Conservation (phyloP, 1,140 invertebrate genomes). For the Pygmarrhopalites habei region DNA sequence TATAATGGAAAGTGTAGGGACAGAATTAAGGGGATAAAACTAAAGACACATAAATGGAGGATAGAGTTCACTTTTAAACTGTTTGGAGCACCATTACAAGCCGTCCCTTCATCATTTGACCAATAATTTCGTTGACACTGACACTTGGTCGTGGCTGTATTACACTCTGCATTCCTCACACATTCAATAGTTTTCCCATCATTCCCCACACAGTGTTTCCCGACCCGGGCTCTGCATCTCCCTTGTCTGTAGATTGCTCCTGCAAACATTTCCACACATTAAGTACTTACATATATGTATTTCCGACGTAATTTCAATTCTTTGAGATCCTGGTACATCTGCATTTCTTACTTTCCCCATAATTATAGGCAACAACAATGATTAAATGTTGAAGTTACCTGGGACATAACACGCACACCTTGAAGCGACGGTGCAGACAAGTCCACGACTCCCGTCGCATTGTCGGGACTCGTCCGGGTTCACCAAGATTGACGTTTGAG, state of each 20-base stretch:
- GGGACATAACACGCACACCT: background rate
- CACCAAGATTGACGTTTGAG: background rate
- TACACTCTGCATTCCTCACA: background rate
- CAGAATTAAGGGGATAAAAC: background rate
- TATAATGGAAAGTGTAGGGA: background rate
- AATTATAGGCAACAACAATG: too few relatives aligned
- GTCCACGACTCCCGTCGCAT: background rate
- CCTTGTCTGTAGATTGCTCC: slow-evolving; percentile 7
- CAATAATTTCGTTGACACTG: background rate
- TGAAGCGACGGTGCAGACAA: background rate
- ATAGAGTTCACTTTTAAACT: background rate
- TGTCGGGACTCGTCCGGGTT: background rate
- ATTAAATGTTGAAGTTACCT: too few relatives aligned
- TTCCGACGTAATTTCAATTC: too few relatives aligned
- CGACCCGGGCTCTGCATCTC: background rate
- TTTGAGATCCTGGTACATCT: too few relatives aligned
- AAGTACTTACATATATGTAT: too few relatives aligned
- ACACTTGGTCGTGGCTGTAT: background rate
- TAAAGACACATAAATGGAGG: background rate
- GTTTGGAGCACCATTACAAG: background rate
- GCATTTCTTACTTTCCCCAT: too few relatives aligned
- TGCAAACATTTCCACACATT: too few relatives aligned
- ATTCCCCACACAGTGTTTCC: background rate
- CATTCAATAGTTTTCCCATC: background rate
- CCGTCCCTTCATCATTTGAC: slow-evolving; percentile 10